phyloP scores from a whole-genome alignment of 2,113 vertebrate species.

The Aramus guarauna region DNA sequence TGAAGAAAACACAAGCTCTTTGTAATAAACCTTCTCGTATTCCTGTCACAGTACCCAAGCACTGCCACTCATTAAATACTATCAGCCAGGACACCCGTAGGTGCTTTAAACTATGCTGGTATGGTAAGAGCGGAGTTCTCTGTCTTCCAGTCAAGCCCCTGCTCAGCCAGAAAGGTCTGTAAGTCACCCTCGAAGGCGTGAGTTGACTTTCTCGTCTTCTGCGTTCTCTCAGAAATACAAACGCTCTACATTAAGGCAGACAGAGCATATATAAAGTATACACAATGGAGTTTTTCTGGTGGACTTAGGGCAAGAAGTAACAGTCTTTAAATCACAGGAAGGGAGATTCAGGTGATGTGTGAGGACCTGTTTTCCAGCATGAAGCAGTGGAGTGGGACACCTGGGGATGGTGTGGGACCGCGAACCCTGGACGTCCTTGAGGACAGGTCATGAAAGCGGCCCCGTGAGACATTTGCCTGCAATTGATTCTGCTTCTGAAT shows the following conservation, averaged over 20 bases:
- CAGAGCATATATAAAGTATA: neutral
- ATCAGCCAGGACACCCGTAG: neutral
- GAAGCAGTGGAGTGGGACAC: neutral
- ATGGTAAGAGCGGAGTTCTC: neutral
- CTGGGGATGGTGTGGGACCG: neutral
- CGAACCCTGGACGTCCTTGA: neutral
- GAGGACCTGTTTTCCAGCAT: neutral
- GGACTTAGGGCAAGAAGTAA: neutral
- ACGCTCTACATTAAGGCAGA: neutral
- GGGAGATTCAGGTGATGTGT: neutral
- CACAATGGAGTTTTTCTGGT: fast-evolving
- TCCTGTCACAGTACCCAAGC: neutral
- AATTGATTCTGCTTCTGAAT: neutral
- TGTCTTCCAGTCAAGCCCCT: neutral
- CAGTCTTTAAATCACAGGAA: neutral
- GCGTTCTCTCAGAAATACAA: neutral
- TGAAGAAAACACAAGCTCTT: neutral
- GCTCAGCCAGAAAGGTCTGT: neutral
- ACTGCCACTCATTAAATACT: neutral
- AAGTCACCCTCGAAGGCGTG: neutral
- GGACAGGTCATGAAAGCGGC: neutral
- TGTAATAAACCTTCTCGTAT: neutral
- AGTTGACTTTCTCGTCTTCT: neutral
- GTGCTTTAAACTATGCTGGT: neutral
- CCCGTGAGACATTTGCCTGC: neutral